phyloP scores from a whole-genome alignment of 2,113 vertebrate genomes.

The Accipiter cooperii region DNA sequence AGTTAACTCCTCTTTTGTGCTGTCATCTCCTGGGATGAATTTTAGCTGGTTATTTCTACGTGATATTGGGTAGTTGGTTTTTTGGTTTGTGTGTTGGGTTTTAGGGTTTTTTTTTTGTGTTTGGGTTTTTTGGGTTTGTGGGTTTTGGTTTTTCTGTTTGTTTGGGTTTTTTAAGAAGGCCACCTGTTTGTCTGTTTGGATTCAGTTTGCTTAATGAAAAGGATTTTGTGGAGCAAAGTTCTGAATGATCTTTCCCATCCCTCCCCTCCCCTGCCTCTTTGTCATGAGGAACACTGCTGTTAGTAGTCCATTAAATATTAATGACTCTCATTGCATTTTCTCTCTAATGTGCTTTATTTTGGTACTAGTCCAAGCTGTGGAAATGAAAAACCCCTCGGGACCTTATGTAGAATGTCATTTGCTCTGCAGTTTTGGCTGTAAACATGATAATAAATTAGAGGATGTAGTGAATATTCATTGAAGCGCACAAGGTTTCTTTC shows the following conservation, averaged over 20 bases:
- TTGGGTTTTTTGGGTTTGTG: not conserved
- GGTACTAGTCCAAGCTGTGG: slow-evolving; percentile 50
- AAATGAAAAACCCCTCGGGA: slow-evolving; percentile 50
- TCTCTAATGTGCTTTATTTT: slow-evolving; percentile 69
- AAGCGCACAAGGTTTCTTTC: not conserved
- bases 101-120: not conserved
- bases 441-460: slow-evolving; percentile 70
- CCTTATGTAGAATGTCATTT: slow-evolving; percentile 61
- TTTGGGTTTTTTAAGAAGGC: not conserved
- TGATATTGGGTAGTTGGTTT: not conserved
- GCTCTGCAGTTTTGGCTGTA: slow-evolving; percentile 63
- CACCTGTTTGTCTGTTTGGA: not conserved
- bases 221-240: not conserved
- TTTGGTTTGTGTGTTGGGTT: accelerated
- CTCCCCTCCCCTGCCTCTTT: not conserved
- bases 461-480: slow-evolving; percentile 64
- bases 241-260: not conserved
- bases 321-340: slow-evolving; percentile 23
- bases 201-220: not conserved
- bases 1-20: not conserved
- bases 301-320: slow-evolving; percentile 68
- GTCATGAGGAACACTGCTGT: slow-evolving; percentile 5
- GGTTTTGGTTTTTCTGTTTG: not conserved
- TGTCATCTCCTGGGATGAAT: not conserved
- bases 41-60: not conserved